These are phyloP conservation scores for Neosilurus mollespiculum DNA, from an alignment of 2,797 vertebrate species.

Conservation along the genomic window DNA sequence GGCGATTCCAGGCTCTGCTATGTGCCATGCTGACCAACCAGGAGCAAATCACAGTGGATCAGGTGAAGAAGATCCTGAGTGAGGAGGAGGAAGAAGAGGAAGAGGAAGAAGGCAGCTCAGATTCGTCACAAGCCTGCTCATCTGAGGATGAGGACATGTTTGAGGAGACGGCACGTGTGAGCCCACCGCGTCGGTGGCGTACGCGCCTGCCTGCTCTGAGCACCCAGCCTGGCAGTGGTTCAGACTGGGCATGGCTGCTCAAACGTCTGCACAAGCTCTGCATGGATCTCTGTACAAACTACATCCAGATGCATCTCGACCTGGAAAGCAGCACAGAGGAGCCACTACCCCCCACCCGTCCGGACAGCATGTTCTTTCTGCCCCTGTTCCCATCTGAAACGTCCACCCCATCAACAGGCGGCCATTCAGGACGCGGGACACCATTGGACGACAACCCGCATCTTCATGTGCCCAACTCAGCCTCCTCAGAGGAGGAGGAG, in stretches of 20 bases:
- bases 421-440: constrained; percentile 82
- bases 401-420: constrained; percentile 82
- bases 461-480: constrained; percentile 69
- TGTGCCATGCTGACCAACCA: constrained; percentile 88
- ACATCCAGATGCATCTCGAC: constrained; percentile 96
- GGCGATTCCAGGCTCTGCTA: constrained; percentile 76
- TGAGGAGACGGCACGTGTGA: constrained; percentile 96
- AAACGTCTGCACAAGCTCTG: constrained; percentile 90
- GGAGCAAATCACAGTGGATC: constrained; percentile 86
- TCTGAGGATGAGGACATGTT: constrained; percentile 98
- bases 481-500: constrained; percentile 67
- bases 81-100: constrained; percentile 85
- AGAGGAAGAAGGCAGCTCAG: constrained; percentile 86
- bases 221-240: constrained; percentile 82
- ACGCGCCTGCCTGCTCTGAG: constrained; percentile 83
- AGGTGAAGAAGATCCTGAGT: constrained; percentile 90
- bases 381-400: constrained; percentile 89
- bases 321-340: constrained; percentile 84
- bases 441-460: constrained; percentile 83
- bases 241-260: constrained; percentile 94
- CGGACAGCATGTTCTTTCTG: constrained; percentile 83
- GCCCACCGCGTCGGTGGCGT: constrained; percentile 88
- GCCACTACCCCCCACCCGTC: constrained; percentile 68
- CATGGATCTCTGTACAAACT: constrained; percentile 92
- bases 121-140: constrained; percentile 91